These are phyloP conservation scores for Ennomos fuscantarius DNA, from an alignment of 2,888 invertebrate genomes.

Conservation along the genomic window DNA sequence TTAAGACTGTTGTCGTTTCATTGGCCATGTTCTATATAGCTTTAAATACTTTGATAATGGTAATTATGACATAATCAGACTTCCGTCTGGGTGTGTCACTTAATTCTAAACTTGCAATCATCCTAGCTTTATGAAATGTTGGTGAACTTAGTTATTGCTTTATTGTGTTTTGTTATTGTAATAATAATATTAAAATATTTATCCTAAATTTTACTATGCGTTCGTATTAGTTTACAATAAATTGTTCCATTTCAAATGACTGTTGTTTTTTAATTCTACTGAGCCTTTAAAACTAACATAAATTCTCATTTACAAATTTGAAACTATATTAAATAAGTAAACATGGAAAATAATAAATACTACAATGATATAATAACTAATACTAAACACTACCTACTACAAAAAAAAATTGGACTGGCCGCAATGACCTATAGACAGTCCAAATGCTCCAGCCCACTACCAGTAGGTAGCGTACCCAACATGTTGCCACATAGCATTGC, in stretches of 20 bases:
- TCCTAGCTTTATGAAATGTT: conserved; percentile 78
- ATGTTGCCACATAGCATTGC: too few relatives aligned
- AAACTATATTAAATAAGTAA: too few relatives aligned
- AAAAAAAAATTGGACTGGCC: too few relatives aligned
- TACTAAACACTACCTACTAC: too few relatives aligned
- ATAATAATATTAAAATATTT: conserved; percentile 81
- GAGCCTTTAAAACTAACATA: neutral
- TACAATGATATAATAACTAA: too few relatives aligned
- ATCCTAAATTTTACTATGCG: conserved; percentile 84
- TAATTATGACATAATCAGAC: conserved; percentile 53
- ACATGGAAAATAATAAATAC: too few relatives aligned
- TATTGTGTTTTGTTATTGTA: conserved; percentile 79
- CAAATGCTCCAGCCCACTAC: too few relatives aligned
- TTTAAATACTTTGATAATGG: conserved; percentile 76
- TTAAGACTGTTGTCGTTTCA: conserved; percentile 74
- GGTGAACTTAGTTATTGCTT: conserved; percentile 79
- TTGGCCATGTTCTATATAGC: conserved; percentile 78
- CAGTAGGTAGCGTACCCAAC: too few relatives aligned
- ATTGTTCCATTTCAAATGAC: conserved; percentile 73
- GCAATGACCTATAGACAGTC: too few relatives aligned
- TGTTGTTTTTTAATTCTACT: conserved; percentile 31
- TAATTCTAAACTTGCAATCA: conserved; percentile 61
- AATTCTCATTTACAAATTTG: conserved; percentile 13
- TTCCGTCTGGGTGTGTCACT: conserved; percentile 48
- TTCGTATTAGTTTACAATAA: conserved; percentile 84